Evolutionary conservation across 2,888 invertebrate species (phyloP), one percentile per base, ranked within the genome.

Genomic region (Dilophus febrilis): DNA sequence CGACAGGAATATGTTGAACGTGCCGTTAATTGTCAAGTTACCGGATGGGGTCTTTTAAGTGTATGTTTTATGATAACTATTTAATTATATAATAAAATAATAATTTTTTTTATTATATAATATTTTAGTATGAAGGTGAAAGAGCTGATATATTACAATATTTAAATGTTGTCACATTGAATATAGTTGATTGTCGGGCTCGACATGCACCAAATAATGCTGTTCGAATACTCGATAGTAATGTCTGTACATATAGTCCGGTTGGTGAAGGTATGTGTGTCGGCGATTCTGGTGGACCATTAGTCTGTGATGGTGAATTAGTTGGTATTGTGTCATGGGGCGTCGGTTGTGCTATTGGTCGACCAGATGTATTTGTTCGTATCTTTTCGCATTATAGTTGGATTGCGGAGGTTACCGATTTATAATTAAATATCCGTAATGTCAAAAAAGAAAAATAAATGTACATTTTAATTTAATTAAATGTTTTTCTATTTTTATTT

Each of bases 301-400:
- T 35, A 6, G 17, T 17, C 3, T n/a, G 22, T 18, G 29, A 26
- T 22, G 42, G 42, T 13, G 22, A 37, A 16, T 49, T 51, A 35
- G 41, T 47, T 41, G 55, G 55, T 33, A 40, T 53, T n/a, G 49
- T 51, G 6, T 55, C 55, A 3, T 54, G 51, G 51, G 53, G 51
- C 6, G 46, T 47, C 31, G 49, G 51, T 12, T 55, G 55, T 37
- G 54, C 50, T 31, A 34, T 27, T 10, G 54, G 53, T 10, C 40
- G 33, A 22, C 55, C 55, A 4, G 53, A 55, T 45, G 51, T 55
- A 6, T 53, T 45, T 40, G 50, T 52, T 5, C 49, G 51, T 39
- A 49, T 53, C 10, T 44, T 46, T 19, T 43, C 40, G 30, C 51
- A 45, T 45, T 40, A 42, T 22, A 31, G 28, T n/a, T 53, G 53